Base-by-base conservation (phyloP, 2,113 vertebrate species). In the Girardinichthys multiradiatus region DNA sequence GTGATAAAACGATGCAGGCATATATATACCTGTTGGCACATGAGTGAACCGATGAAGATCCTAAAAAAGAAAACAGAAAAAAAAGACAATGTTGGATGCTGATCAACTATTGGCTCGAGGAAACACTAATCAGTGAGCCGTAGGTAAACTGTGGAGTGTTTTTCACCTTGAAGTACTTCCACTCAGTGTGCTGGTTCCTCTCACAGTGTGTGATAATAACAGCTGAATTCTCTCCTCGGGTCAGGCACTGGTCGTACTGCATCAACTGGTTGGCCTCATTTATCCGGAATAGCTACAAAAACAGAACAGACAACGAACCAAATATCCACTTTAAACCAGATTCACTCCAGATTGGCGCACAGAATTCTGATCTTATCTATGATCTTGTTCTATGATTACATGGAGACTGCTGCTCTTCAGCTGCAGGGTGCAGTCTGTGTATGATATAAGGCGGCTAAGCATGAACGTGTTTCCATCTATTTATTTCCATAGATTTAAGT, bases 161-260 rank as follows among this genome's bases (percentile, higher is more conserved):
- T 73, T 60, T 94, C 91, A 99, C 98, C 97, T 99, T 99, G 84
- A 97, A 96, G 85, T 97, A 99, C 14, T 94, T 96, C 98, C 98
- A 99, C 12, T 99, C 98, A 14, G 94, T 96, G 89, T 94, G 85
- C 76, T 99, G 96, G 21, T 96, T 97, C 75, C 95, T 91, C 66
- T 95, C 96, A 85, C 98, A 99, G 86, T 99, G 98, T 42, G 95
- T 97, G 72, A 99, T 94, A 89, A 96, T 95, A 69, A 99, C 81
- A 54, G 95, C 94, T 12, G 95, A 93, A 63, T 95, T 96, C 77
- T 98, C 97, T 0, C 82, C 96, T 88, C 92, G 96, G 21, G 95
- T 96, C 90, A 99, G 91, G 89, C 98, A 99, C 87, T 99, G 98
- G 85, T 98, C 98, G 0, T 99, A 98, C 76, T 99, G 98, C 97